Evolutionary conservation across 1,140 invertebrate genomes (phyloP).

Genomic region (Drosophila ambigua): DNA sequence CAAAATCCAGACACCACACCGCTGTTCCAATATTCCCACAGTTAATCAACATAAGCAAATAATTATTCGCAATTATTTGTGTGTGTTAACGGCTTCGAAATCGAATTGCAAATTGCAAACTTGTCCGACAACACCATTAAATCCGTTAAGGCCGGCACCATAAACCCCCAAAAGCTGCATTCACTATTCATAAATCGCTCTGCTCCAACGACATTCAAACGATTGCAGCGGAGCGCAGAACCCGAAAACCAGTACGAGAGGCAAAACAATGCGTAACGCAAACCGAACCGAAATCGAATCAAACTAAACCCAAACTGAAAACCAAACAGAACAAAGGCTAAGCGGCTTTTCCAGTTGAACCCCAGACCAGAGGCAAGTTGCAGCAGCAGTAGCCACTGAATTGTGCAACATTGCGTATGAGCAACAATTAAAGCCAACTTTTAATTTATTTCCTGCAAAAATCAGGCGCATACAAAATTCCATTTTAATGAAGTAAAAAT

Average conservation of each 20-base stretch:
- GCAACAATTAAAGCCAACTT: conserved; percentile 57
- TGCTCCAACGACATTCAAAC: conserved; percentile 14
- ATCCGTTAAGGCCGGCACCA: neutral
- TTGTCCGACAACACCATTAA: neutral
- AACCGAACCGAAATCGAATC: conserved; percentile 24
- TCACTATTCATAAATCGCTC: conserved; percentile 24
- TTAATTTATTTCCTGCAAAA: conserved; percentile 62
- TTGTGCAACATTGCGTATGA: conserved; percentile 66
- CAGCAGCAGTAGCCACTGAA: conserved; percentile 5
- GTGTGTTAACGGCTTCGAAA: neutral
- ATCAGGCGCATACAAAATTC: conserved; percentile 18
- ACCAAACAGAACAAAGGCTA: conserved; percentile 36
- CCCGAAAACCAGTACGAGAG: neutral
- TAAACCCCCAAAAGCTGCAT: neutral
- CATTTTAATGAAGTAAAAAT: conserved; percentile 69
- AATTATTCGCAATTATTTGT: neutral
- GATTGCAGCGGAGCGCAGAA: conserved; percentile 8
- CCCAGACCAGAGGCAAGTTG: conserved; percentile 12
- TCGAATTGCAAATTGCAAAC: neutral
- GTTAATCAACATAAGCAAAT: conserved; percentile 11
- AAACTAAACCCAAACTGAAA: conserved; percentile 13
- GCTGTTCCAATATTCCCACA: neutral
- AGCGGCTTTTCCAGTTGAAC: conserved; percentile 24
- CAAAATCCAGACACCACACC: no score
- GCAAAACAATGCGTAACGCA: conserved; percentile 9